Conservation (phyloP, 2,888 invertebrate species). For the Glyphotaelius pellucidus region DNA sequence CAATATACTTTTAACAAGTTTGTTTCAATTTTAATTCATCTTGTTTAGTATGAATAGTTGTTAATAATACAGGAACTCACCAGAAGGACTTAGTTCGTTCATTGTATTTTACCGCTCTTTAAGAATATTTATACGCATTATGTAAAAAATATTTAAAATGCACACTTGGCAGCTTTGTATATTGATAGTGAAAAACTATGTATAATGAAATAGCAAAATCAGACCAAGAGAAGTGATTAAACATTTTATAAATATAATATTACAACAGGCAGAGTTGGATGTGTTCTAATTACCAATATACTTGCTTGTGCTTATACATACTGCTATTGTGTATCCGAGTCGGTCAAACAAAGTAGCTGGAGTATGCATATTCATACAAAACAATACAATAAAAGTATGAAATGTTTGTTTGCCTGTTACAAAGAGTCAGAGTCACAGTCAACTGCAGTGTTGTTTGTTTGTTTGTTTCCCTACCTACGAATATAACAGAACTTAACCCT, state of each 20-base stretch:
- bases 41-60: neutral
- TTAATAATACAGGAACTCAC: neutral
- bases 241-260: neutral
- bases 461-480: constrained; percentile 7
- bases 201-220: neutral
- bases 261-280: neutral
- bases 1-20: neutral
- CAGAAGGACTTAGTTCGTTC: neutral
- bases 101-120: neutral
- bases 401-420: neutral
- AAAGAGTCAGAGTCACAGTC: neutral
- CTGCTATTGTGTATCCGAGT: neutral
- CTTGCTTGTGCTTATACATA: neutral
- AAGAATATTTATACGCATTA: neutral
- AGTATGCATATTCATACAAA: neutral
- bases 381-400: neutral
- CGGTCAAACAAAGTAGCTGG: neutral
- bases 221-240: neutral
- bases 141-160: neutral
- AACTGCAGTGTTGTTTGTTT: neutral
- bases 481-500: neutral
- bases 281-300: neutral
- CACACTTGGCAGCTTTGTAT: neutral
- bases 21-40: neutral
- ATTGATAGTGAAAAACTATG: neutral